phyloP scores from a whole-genome alignment of 2,113 vertebrate genomes.

The Epinephelus moara region DNA sequence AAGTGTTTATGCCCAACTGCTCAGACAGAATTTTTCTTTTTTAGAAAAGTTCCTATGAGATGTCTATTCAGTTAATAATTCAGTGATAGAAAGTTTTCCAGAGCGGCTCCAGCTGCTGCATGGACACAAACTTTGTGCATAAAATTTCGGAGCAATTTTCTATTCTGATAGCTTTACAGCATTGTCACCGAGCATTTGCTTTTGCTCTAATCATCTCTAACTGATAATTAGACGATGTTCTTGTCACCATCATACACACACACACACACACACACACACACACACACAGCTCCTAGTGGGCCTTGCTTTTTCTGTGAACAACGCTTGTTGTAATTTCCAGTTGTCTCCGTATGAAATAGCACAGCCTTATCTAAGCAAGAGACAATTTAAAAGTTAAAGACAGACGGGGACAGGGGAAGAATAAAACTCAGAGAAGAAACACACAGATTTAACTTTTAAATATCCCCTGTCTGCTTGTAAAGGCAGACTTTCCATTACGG shows the following conservation, averaged over 20 bases:
- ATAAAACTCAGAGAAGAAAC: constrained; percentile 18
- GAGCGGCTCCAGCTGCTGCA: constrained; percentile 20
- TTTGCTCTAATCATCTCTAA: constrained; percentile 50
- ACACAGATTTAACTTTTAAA: constrained; percentile 52
- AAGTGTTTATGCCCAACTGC: constrained; percentile 32
- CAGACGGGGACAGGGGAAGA: not conserved
- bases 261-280: not conserved
- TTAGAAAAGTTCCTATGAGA: constrained; percentile 3
- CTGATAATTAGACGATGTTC: constrained; percentile 58
- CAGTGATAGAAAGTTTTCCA: constrained; percentile 36
- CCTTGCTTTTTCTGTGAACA: constrained; percentile 14
- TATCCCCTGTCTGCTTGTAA: constrained; percentile 27
- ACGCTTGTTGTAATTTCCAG: constrained; percentile 37
- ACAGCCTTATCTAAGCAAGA: constrained; percentile 23
- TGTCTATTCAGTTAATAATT: constrained; percentile 39
- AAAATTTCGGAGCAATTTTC: constrained; percentile 44
- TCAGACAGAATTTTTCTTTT: constrained; percentile 22
- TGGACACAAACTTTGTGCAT: constrained; percentile 11
- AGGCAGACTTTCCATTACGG: constrained; percentile 38
- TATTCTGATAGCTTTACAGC: constrained; percentile 21
- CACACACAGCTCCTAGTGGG: constrained; percentile 9
- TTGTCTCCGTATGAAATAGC: constrained; percentile 24
- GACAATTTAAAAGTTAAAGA: constrained; percentile 50
- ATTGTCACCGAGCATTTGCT: constrained; percentile 14
- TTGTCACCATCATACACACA: constrained; percentile 21